A percentile compares a stretch with the other conserved stretches of the same genome.
phyloP scores from a whole-genome alignment of 2,888 invertebrate genomes.

The Gryllus longicercus region DNA sequence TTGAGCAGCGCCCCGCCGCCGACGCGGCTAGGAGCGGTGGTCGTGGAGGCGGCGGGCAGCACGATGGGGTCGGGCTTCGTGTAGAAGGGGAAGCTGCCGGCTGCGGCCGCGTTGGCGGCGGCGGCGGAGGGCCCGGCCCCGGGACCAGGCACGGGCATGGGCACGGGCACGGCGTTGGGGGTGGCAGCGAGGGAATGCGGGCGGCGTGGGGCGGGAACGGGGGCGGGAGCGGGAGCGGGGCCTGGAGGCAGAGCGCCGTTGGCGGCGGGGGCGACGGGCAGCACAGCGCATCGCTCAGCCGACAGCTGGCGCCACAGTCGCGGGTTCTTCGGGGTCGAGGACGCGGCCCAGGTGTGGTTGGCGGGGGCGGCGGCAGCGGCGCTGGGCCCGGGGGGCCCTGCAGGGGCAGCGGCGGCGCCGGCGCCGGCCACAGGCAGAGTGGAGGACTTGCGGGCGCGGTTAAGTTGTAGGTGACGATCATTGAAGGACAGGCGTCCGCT shows the following conservation, averaged over 20 bases:
- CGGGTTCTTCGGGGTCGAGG: background rate
- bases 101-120: conserved; percentile 33
- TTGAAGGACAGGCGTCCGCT: conserved; percentile 44
- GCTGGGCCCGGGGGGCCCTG: conserved; percentile 40
- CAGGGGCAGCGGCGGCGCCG: background rate
- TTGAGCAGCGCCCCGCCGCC: conserved; percentile 24
- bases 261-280: conserved; percentile 18
- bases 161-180: conserved; percentile 4
- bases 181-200: conserved; percentile 20
- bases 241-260: background rate
- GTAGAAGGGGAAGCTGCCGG: conserved; percentile 49
- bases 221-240: conserved; percentile 27
- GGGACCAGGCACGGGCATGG: conserved; percentile 12
- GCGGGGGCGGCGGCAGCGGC: conserved; percentile 31
- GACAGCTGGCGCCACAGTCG: background rate
- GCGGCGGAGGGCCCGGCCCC: background rate
- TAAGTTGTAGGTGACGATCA: conserved; percentile 33
- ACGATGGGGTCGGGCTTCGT: conserved; percentile 41
- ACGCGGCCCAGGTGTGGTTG: background rate
- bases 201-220: conserved; percentile 28
- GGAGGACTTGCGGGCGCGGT: conserved; percentile 23
- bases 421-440: background rate
- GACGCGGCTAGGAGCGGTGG: conserved; percentile 54
- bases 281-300: conserved; percentile 11
- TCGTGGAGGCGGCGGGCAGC: conserved; percentile 21